Base-by-base conservation (phyloP, 1,140 invertebrate genomes). In the Habropoda laboriosa region DNA sequence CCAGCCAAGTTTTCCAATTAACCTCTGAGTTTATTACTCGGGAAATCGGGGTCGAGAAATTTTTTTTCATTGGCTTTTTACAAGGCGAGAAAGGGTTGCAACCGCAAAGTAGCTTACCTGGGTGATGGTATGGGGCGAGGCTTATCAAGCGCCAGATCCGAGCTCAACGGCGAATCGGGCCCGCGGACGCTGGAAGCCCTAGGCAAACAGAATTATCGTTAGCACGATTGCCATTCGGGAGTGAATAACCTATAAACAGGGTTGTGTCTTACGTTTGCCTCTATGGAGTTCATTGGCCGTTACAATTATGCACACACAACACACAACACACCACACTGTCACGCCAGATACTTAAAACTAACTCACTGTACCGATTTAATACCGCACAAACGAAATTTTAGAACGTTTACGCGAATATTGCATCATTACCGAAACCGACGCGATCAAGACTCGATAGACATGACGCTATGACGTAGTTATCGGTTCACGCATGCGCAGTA, bases 111-210 rank as follows among this genome's bases (percentile, higher is more conserved):
- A 47, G 64, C 87, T 91, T 85, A 91, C 91, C 91, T 90, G 30
- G 91, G 90, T 10, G 90, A 92, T 32, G 90, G 86, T 70, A 86
- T 84, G 55, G 90, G 82, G 30, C 91, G 87, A 49, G 90, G 89
- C 76, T 92, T 92, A 79, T 91, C 91, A 24, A 91, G 85, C 32
- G 86, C 83, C 71, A 91, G 79, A 58, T 91, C 91, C 64, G 90
- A 87, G 77, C 71, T 90, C 58, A 92, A 81, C 38, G 89, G 80
- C 53, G 89, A 89, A 66, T 92, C 91, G 49, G 88, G 77, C 70
- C 89, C 90, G 82, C 90, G 90, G 85, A 88, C 91, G 82, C 89
- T 91, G 89, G 91, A 92, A 87, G 90, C 91, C 91, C 91, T 92
- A 71, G 49, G 58, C 40, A 87, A 79, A 86, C 32, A 82, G 51